Percentiles rank a stretch among this genome's conserved stretches.
phyloP scores from a whole-genome alignment of 2,113 vertebrate species.

The Macquaria ambigua region DNA sequence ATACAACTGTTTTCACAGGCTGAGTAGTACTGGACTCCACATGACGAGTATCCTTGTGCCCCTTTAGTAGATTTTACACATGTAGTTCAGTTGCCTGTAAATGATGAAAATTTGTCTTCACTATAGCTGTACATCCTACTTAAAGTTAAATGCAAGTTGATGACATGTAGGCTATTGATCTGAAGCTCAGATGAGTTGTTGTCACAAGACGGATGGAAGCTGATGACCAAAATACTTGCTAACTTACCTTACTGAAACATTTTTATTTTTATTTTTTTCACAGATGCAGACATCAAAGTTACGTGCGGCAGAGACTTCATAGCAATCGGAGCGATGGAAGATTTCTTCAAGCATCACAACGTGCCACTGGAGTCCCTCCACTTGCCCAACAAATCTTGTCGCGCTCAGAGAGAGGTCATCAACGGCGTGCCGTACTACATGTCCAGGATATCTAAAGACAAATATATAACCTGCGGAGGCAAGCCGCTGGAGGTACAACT shows the following conservation, averaged over 20 bases:
- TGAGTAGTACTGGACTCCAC: background rate
- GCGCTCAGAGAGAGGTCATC: slow-evolving; percentile 62
- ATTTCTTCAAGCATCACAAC: slow-evolving; percentile 80
- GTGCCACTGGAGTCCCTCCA: slow-evolving; percentile 76
- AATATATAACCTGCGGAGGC: slow-evolving; percentile 78
- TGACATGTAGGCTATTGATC: background rate
- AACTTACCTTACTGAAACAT: no score
- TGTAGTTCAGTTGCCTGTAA: background rate
- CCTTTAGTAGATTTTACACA: background rate
- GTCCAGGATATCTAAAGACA: slow-evolving; percentile 67
- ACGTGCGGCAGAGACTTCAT: slow-evolving; percentile 76
- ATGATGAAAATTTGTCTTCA: background rate
- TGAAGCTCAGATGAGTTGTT: background rate
- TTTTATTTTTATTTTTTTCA: background rate
- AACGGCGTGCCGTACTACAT: slow-evolving; percentile 66
- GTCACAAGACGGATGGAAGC: background rate
- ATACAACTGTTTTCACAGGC: no score
- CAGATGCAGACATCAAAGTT: slow-evolving; percentile 77
- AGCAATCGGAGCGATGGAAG: slow-evolving; percentile 69
- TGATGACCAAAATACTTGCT: no score
- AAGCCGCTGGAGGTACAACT: slow-evolving; percentile 68
- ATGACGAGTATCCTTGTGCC: background rate
- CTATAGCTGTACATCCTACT: background rate
- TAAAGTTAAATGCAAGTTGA: background rate
- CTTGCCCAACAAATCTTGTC: slow-evolving; percentile 77